A percentile compares a stretch with the other conserved stretches of the same genome.
phyloP scores from a whole-genome alignment of 1,140 invertebrate species.

The Diachasma alloeum region DNA sequence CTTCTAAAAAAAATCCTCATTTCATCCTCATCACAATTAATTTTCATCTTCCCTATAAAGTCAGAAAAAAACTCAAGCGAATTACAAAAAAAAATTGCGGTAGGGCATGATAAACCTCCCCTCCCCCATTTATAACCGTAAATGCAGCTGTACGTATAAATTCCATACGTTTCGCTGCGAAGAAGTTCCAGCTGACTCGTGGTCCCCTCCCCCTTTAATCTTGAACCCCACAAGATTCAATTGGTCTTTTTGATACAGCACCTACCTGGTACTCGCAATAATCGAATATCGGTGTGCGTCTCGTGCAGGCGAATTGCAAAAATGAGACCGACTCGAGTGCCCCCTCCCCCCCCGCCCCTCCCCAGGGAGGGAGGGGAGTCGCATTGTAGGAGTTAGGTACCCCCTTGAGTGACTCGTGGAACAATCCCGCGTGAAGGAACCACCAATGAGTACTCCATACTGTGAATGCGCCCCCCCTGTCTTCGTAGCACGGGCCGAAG shows the following conservation, averaged over 20 bases:
- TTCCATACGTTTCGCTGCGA: neutral
- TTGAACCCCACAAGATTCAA: neutral
- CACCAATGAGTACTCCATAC: neutral
- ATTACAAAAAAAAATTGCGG: neutral
- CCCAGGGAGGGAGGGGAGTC: neutral
- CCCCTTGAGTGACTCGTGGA: neutral
- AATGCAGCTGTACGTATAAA: neutral
- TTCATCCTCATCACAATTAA: too few species aligned
- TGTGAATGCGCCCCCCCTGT: neutral
- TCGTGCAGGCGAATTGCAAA: neutral
- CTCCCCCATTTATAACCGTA: neutral
- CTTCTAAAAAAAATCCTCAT: too few species aligned
- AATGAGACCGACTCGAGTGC: neutral
- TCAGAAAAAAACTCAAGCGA: too few species aligned
- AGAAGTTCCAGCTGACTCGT: neutral
- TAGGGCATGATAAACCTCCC: neutral
- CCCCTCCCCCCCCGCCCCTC: neutral
- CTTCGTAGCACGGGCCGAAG: neutral
- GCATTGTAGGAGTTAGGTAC: slow-evolving; percentile 8
- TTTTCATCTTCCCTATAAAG: too few species aligned
- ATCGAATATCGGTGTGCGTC: neutral
- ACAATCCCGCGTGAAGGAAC: slow-evolving; percentile 23
- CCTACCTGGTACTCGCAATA: neutral
- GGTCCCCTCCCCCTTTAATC: neutral
- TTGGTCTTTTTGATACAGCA: neutral